phyloP scores from a whole-genome alignment of 2,888 invertebrate genomes.

The Adelphocoris suturalis region DNA sequence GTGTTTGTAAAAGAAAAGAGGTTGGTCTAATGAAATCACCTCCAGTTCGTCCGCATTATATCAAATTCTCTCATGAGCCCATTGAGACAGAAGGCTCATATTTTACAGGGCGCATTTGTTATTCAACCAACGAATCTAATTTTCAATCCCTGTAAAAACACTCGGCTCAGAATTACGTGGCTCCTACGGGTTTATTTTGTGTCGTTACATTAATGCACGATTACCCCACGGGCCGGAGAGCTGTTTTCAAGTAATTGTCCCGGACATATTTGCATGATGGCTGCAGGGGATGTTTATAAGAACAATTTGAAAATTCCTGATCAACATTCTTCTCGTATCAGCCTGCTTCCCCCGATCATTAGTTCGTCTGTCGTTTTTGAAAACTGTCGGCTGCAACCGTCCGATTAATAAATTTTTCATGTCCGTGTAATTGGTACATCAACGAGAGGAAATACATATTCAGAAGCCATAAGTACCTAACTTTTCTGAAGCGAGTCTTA shows the following conservation, averaged over 20 bases:
- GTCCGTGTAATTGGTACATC: too few species aligned
- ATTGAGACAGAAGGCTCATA: neutral
- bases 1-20: neutral
- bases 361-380: neutral
- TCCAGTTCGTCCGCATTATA: neutral
- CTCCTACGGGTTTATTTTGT: conserved; percentile 52
- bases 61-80: conserved; percentile 11
- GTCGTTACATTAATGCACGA: conserved; percentile 64
- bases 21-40: conserved; percentile 14
- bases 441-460: too few species aligned
- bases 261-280: conserved; percentile 65
- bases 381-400: conserved; percentile 17
- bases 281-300: conserved; percentile 60
- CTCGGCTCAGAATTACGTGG: conserved; percentile 33
- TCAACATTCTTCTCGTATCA: conserved; percentile 53
- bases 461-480: too few species aligned
- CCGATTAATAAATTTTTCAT: conserved; percentile 10
- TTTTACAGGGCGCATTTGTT: neutral
- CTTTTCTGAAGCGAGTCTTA: too few species aligned
- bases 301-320: conserved; percentile 56
- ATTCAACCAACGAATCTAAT: conserved; percentile 58
- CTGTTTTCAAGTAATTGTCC: conserved; percentile 67
- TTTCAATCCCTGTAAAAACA: conserved; percentile 50
- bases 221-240: conserved; percentile 46
- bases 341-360: neutral